Evolutionary conservation across 2,888 invertebrate genomes (phyloP).

Genomic region (Therioaphis trifolii): DNA sequence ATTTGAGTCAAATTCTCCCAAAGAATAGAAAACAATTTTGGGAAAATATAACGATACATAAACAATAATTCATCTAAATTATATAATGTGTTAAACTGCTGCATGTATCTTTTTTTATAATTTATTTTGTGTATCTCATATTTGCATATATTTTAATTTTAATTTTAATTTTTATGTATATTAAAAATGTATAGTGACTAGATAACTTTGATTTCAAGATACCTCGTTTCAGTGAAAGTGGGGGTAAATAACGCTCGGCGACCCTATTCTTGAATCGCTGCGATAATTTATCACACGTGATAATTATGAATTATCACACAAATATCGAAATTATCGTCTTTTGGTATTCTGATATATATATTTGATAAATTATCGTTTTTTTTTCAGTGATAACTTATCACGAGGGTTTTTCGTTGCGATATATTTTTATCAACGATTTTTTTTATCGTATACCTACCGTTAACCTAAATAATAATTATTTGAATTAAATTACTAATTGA

Average conservation of each 20-base stretch:
- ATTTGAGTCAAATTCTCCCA: not conserved
- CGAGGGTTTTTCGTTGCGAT: not conserved
- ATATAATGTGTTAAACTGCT: no score
- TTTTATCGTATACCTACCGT: not conserved
- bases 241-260: no score
- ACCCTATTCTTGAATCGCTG: no score
- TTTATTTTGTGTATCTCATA: no score
- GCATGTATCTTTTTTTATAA: no score
- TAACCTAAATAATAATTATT: no score
- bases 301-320: no score
- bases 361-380: constrained; percentile 11
- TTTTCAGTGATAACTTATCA: not conserved
- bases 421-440: constrained; percentile 12
- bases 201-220: not conserved
- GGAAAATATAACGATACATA: not conserved
- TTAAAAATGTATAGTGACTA: not conserved
- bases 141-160: not conserved
- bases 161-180: constrained; percentile 11
- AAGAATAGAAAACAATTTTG: constrained; percentile 7
- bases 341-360: not conserved
- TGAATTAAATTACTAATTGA: no score
- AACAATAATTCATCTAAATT: not conserved
- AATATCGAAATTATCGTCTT: no score
- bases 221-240: no score
- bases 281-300: no score